Evolutionary conservation across 1,140 invertebrate genomes (phyloP).

Genomic region (Amyelois transitella): DNA sequence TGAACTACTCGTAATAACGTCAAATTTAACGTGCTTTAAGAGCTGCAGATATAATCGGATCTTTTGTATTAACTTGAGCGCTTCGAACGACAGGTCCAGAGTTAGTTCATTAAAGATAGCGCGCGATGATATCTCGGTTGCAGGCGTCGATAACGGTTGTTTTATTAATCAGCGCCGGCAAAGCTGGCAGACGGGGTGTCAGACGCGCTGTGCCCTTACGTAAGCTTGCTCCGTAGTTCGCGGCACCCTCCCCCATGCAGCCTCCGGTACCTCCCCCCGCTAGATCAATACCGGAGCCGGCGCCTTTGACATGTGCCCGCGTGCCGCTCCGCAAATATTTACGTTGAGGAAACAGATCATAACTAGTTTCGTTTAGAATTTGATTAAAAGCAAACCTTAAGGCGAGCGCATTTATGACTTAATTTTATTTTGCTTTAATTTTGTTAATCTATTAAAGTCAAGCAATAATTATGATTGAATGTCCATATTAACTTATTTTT

Average conservation of each 20-base stretch:
- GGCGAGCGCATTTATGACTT: slow-evolving; percentile 37
- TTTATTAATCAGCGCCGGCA: slow-evolving; percentile 63
- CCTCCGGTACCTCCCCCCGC: slow-evolving; percentile 22
- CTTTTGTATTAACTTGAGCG: background rate
- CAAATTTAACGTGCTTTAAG: background rate
- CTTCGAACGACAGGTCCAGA: slow-evolving; percentile 9
- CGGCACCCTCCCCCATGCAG: slow-evolving; percentile 13
- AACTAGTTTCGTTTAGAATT: slow-evolving; percentile 58
- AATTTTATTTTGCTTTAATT: slow-evolving; percentile 23
- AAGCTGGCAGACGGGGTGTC: slow-evolving; percentile 56
- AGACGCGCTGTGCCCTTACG: slow-evolving; percentile 63
- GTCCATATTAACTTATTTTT: too few species aligned
- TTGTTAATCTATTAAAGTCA: too few species aligned
- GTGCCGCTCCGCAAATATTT: slow-evolving; percentile 70
- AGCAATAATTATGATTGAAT: too few species aligned
- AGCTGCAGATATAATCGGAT: background rate
- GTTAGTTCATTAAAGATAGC: slow-evolving; percentile 44
- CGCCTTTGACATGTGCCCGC: slow-evolving; percentile 70
- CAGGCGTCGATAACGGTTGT: slow-evolving; percentile 49
- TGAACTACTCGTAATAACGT: too few species aligned
- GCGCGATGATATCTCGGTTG: slow-evolving; percentile 43
- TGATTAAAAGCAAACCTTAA: background rate
- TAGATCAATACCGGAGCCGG: slow-evolving; percentile 73
- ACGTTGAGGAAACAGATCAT: slow-evolving; percentile 70
- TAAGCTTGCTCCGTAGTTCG: slow-evolving; percentile 68